Percentiles rank a stretch among this genome's conserved stretches.
These are phyloP conservation scores for Fragum fragum DNA, from an alignment of 2,888 invertebrate genomes.

Conservation along the genomic window DNA sequence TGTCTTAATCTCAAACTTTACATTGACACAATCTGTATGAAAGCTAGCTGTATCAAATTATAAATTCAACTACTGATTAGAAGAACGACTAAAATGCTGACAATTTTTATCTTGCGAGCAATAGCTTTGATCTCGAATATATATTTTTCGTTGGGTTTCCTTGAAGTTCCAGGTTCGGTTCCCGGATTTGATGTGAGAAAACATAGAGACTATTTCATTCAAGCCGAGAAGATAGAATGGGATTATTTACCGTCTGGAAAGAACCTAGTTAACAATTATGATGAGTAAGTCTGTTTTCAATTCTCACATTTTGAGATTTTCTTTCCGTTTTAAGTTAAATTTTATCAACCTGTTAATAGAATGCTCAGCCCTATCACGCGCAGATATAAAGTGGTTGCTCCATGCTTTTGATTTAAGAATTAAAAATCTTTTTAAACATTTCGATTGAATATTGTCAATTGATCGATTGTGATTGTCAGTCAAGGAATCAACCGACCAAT, in stretches of 20 bases:
- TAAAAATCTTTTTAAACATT: too few relatives aligned
- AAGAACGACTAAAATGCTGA: neutral
- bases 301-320: too few relatives aligned
- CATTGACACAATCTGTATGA: neutral
- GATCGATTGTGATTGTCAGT: too few relatives aligned
- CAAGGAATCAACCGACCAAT: too few relatives aligned
- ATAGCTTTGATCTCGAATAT: neutral
- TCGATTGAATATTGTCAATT: too few relatives aligned
- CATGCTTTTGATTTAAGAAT: too few relatives aligned
- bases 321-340: too few relatives aligned
- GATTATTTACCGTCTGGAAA: slow-evolving; percentile 55
- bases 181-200: slow-evolving; percentile 50
- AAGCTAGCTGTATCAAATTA: neutral
- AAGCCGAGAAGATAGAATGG: slow-evolving; percentile 62
- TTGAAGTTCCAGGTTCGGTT: slow-evolving; percentile 43
- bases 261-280: slow-evolving; percentile 46
- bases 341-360: too few relatives aligned
- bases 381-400: too few relatives aligned
- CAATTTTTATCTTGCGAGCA: neutral
- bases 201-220: slow-evolving; percentile 50
- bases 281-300: slow-evolving; percentile 50
- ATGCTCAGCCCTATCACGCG: too few relatives aligned
- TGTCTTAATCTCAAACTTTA: too few relatives aligned
- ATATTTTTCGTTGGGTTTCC: slow-evolving; percentile 1
- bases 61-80: neutral